A percentile compares a stretch with the other conserved stretches of the same genome.
Conservation (phyloP, 2,888 invertebrate genomes). For the Chrysolina haemoptera region DNA sequence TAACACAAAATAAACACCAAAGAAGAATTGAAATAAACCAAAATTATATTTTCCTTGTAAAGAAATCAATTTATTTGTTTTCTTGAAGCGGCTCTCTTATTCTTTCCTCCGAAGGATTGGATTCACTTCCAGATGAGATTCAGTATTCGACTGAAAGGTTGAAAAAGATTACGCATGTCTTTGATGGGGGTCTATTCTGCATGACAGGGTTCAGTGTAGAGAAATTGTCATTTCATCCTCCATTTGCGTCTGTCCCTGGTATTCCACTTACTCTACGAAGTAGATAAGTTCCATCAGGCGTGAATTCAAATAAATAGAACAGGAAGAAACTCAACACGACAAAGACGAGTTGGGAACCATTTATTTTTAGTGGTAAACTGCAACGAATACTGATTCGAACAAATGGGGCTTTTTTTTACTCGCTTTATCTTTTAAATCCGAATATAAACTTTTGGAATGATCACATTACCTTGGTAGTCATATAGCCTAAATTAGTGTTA, state of each 20-base stretch:
- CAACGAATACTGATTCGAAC: not conserved
- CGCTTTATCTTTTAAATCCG: not conserved
- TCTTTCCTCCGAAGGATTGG: not conserved
- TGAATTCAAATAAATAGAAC: slow-evolving; percentile 4
- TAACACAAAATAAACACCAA: not conserved
- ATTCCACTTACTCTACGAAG: slow-evolving; percentile 3
- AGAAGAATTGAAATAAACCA: slow-evolving; percentile 1
- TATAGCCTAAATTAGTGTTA: too few relatives aligned
- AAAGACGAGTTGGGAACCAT: not conserved
- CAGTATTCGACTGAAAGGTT: not conserved
- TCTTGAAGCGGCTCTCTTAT: slow-evolving; percentile 1
- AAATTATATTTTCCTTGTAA: not conserved
- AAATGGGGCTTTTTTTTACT: not conserved
- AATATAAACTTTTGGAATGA: not conserved
- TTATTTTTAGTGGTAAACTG: not conserved
- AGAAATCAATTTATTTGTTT: slow-evolving; percentile 4
- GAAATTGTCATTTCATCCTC: not conserved
- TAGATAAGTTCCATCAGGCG: slow-evolving; percentile 4
- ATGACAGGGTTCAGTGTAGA: not conserved
- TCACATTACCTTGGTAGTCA: not conserved
- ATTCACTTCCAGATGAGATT: not conserved
- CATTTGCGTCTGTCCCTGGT: not conserved
- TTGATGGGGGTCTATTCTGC: not conserved
- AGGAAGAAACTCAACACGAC: not conserved
- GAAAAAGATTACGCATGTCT: not conserved